Conservation (phyloP, 2,113 vertebrate species). For the Delphinapterus leucas region DNA sequence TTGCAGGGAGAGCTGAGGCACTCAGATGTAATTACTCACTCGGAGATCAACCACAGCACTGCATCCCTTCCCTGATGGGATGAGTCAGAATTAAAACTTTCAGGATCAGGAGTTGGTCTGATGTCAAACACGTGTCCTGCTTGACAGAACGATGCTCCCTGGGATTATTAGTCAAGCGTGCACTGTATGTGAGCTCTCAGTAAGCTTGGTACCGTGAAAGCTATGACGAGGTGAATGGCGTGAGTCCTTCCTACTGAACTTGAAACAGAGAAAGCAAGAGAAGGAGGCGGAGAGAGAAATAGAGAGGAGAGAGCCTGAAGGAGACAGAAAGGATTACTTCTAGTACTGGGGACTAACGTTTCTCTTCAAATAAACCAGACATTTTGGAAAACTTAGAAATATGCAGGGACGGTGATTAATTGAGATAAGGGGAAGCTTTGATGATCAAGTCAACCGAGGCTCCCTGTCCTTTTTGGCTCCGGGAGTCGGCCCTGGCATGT, state of each 20-base stretch:
- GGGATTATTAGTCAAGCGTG: background rate
- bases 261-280: background rate
- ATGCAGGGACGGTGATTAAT: background rate
- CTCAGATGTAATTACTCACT: background rate
- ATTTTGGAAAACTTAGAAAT: background rate
- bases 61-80: background rate
- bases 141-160: background rate
- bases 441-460: background rate
- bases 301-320: background rate
- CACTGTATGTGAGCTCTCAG: background rate
- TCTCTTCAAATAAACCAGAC: background rate
- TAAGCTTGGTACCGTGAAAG: background rate
- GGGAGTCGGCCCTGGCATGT: accelerated
- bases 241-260: background rate
- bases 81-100: background rate
- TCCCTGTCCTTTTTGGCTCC: background rate
- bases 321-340: background rate
- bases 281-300: too few species aligned
- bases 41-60: background rate
- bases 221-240: background rate
- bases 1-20: background rate
- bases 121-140: background rate
- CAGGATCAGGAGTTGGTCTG: background rate
- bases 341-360: background rate
- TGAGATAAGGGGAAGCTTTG: background rate